Base-by-base conservation (phyloP, 2,113 vertebrate species). In the Telmatochromis brachygnathus region DNA sequence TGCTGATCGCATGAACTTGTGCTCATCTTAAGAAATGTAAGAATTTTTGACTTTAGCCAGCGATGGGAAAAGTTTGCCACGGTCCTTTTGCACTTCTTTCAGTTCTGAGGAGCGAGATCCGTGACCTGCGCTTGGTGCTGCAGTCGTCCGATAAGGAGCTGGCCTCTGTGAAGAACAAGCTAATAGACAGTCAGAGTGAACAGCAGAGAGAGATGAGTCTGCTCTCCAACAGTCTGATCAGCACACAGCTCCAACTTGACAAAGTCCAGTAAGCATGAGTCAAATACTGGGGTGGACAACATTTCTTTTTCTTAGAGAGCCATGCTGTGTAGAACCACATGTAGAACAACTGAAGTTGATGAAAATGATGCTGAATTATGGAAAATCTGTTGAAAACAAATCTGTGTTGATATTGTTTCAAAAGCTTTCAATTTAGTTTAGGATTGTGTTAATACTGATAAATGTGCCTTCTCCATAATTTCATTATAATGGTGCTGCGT, bases 71-170 rank as follows among this genome's bases (percentile, higher is more conserved):
- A 10, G 21, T 37, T 47, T 49, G 23, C 6, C 2, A 73, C 7
- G 7, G 23, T 55, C n/a, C 70, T 56, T 65, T 33, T 19, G 70
- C 17, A 15, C 7, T 85, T 11, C 56, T 68, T 49, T 86, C 92
- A 99, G 98, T 98, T 90, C 91, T 99, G 87, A 96, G 93, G 83
- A 97, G 96, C 82, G 98, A 99, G 93, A 97, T 98, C 14, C 93
- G n/a, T 21, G 98, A 99, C 90, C 94, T 99, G n/a, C 97, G 97
- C 33, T 95, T 99, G 28, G 97, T 99, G 47, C 97, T 99, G 89
- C 97, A 97, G 91, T 99, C 98, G 15, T 98, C 98, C 10, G 98
- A 99, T 94, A 98, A 97, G 82, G 98, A 99, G 89, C 96, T 99
- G 51, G 96, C 96, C 26, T 73, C 89, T 4, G 93, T 96, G 6